Evolutionary conservation across 2,113 vertebrate genomes (phyloP).

Genomic region (Syrmaticus mikado): DNA sequence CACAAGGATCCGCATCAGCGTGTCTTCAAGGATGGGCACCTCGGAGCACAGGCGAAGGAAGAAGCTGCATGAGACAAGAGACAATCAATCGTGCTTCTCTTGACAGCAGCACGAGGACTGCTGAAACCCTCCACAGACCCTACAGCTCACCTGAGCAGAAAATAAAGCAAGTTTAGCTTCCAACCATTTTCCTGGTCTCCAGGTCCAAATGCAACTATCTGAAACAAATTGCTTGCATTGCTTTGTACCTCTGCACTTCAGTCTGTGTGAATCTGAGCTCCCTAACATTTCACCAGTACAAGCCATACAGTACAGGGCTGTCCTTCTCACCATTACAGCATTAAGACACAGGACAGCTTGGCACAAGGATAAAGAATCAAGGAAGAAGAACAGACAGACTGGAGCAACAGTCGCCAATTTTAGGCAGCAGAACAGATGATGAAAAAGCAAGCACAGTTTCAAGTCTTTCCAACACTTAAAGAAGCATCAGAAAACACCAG

Average conservation of each 20-base stretch:
- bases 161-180: background rate
- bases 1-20: slow-evolving; percentile 94
- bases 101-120: background rate
- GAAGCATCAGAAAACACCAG: background rate
- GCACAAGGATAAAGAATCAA: background rate
- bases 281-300: background rate
- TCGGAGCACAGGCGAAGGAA: slow-evolving; percentile 98
- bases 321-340: background rate
- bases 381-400: slow-evolving; percentile 12
- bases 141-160: background rate
- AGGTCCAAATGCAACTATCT: background rate
- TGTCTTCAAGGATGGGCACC: slow-evolving; percentile 96
- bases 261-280: background rate
- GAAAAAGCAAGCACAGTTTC: slow-evolving; percentile 20
- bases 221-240: background rate
- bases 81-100: background rate
- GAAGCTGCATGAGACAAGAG: slow-evolving; percentile 80
- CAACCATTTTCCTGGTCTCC: background rate
- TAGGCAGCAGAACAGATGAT: background rate
- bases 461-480: background rate
- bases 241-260: background rate
- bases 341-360: background rate
- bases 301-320: background rate
- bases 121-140: background rate
- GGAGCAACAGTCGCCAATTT: background rate